A percentile compares a stretch with the other conserved stretches of the same genome.
Evolutionary conservation across 2,113 vertebrate species (phyloP).

Genomic region (Ciconia boyciana): DNA sequence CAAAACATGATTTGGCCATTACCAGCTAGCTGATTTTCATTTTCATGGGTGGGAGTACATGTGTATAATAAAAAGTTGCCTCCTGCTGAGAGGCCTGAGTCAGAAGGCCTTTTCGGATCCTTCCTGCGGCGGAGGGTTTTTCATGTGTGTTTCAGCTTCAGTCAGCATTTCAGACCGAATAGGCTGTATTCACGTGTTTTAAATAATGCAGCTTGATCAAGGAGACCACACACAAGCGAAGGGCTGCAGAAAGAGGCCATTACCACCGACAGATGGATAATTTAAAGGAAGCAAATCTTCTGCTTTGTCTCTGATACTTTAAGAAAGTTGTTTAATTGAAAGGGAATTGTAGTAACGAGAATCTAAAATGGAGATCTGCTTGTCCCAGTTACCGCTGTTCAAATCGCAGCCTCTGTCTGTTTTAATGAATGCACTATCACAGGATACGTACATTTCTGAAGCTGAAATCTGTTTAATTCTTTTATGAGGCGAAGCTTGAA

Average conservation of each 20-base stretch:
- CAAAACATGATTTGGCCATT: fast-evolving
- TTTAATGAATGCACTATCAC: not conserved
- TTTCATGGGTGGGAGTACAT: not conserved
- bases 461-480: not conserved
- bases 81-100: not conserved
- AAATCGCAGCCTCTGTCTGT: not conserved
- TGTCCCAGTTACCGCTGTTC: not conserved
- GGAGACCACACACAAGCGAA: not conserved
- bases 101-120: not conserved
- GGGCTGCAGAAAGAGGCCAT: not conserved
- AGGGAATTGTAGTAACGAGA: not conserved
- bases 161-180: not conserved
- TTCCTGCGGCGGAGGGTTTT: not conserved
- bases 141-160: not conserved
- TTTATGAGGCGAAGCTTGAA: not conserved
- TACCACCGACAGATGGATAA: not conserved
- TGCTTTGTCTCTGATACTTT: not conserved
- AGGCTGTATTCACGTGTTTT: not conserved
- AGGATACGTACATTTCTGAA: not conserved
- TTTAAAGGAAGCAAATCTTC: not conserved
- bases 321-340: not conserved
- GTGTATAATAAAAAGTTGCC: not conserved
- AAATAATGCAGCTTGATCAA: not conserved
- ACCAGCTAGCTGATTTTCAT: not conserved
- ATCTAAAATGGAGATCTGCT: not conserved